Percentiles rank a stretch among this genome's conserved stretches.
Conservation (phyloP, 2,888 invertebrate species). For the Dasypolia templi region DNA sequence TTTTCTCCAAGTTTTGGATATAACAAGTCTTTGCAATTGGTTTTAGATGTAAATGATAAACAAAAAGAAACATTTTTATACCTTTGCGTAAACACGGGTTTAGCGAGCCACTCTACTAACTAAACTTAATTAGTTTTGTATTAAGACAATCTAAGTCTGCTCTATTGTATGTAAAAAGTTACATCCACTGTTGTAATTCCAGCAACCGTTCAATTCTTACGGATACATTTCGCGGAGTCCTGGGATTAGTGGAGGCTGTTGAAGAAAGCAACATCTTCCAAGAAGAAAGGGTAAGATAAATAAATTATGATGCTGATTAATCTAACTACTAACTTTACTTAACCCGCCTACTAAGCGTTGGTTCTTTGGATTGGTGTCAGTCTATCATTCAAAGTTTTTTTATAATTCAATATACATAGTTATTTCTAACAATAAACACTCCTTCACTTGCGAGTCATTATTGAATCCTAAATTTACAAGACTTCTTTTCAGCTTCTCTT, state of each 20-base stretch:
- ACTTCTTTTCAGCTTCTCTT: too few species aligned
- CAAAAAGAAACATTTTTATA: not conserved
- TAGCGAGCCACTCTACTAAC: not conserved
- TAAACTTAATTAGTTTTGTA: not conserved
- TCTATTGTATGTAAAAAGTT: not conserved
- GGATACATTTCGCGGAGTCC: constrained; percentile 89
- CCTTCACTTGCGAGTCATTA: not conserved
- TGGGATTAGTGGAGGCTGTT: constrained; percentile 80
- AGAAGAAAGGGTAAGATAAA: constrained; percentile 59
- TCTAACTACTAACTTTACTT: not conserved
- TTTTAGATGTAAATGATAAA: not conserved
- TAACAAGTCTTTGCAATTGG: too few species aligned
- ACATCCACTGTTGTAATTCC: constrained; percentile 64
- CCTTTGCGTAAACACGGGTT: too few species aligned
- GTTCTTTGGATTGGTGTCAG: not conserved
- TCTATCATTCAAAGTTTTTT: not conserved
- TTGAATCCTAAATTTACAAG: not conserved
- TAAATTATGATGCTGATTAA: not conserved
- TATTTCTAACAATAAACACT: not conserved
- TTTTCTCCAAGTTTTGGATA: not conserved
- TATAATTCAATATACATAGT: not conserved
- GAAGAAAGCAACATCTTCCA: constrained; percentile 63
- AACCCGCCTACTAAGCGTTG: not conserved
- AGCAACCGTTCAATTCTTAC: constrained; percentile 87
- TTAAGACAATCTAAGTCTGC: not conserved